These are phyloP conservation scores for Aspiorhynchus laticeps DNA, from an alignment of 2,113 vertebrate species.

Conservation along the genomic window DNA sequence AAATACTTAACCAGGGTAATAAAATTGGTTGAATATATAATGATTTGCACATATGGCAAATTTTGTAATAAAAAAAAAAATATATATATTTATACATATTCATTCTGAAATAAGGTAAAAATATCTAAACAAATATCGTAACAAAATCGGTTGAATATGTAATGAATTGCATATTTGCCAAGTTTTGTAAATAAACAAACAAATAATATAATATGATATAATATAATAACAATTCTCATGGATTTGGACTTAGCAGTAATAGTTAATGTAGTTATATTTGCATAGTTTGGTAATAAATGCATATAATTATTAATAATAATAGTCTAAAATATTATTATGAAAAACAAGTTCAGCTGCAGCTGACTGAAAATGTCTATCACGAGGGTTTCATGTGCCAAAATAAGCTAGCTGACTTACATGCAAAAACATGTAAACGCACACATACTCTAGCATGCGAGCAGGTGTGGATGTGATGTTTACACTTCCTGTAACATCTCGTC, in stretches of 20 bases:
- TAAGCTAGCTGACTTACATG: constrained; percentile 1
- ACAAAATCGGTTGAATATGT: no score
- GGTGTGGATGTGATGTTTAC: background rate
- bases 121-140: no score
- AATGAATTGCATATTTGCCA: no score
- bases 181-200: no score
- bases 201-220: background rate
- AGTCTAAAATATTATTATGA: background rate
- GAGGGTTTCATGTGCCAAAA: constrained; percentile 25
- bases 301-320: background rate
- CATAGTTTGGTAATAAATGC: background rate
- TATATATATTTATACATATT: background rate
- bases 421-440: constrained; percentile 2
- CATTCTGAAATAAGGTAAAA: no score
- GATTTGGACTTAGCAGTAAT: background rate
- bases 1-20: background rate
- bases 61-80: no score
- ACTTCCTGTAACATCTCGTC: background rate
- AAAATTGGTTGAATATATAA: background rate
- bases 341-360: background rate
- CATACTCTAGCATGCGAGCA: background rate
- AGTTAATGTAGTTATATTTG: background rate
- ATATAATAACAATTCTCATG: background rate
- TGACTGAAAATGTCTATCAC: background rate
- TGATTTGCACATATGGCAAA: background rate